Evolutionary conservation across 2,113 vertebrate genomes (phyloP).

Genomic region (Entomyzon cyanotis): DNA sequence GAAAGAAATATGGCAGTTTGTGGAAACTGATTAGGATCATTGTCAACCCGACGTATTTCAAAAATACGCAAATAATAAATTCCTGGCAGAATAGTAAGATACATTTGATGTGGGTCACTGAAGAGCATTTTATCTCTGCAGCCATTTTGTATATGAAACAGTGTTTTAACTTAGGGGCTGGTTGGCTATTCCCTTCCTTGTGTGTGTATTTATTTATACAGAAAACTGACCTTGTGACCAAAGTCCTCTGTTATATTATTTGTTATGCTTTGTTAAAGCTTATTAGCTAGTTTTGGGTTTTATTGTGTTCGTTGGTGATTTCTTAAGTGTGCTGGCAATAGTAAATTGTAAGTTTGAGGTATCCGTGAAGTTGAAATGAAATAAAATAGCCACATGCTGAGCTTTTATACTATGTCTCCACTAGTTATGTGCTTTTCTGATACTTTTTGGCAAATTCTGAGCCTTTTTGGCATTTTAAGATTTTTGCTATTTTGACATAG

Average conservation of each 20-base stretch:
- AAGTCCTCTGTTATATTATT: neutral
- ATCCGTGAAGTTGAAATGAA: neutral
- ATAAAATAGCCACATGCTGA: neutral
- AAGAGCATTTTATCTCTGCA: neutral
- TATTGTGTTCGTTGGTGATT: neutral
- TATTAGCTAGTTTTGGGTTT: neutral
- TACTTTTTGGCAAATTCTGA: neutral
- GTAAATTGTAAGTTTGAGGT: neutral
- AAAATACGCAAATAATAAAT: neutral
- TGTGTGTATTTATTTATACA: neutral
- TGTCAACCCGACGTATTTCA: constrained; percentile 7
- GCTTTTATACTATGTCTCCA: neutral
- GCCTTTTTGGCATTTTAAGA: neutral
- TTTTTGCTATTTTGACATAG: neutral
- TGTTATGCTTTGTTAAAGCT: neutral
- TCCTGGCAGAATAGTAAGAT: neutral
- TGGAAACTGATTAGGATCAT: constrained; percentile 12
- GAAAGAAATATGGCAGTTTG: constrained; percentile 16
- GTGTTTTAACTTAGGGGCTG: neutral
- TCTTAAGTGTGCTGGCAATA: neutral
- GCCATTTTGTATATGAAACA: neutral
- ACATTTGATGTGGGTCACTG: neutral
- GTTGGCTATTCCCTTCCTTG: neutral
- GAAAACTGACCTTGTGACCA: neutral
- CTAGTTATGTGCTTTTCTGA: neutral